Base-by-base conservation (phyloP, 2,797 vertebrate genomes). In the Myotis daubentonii region DNA sequence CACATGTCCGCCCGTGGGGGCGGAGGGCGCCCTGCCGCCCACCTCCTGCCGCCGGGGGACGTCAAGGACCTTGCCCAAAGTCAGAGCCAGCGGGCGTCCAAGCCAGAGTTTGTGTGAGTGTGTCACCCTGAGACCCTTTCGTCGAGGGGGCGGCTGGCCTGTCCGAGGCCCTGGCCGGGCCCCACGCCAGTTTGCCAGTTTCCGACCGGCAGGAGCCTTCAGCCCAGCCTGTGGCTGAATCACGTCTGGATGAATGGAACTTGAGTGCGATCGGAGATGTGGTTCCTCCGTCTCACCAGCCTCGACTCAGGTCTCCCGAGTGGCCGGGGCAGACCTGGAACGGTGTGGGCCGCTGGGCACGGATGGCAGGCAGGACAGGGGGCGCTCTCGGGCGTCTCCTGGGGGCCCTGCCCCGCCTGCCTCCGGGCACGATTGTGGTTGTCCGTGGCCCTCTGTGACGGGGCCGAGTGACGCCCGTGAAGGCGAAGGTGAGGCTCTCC, bases 211-310 rank as follows among this genome's bases (percentile, higher is more conserved):
- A 76, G 38, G 55, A 51, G 23, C 25, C 41, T 62, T 91, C 6
- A 9, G 70, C 75, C 71, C 49, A 55, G 81, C 36, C 49, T 6
- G 74, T 87, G 75, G 91, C 78, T 74, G 84, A 81, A 78, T 72
- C 76, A 71, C 90, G 41, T 81, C n/a, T 51, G 66, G 72, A 49
- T 81, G 92, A 87, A 93, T 95, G 89, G 91, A 72, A 51, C 76
- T 78, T 38, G 76, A 70, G 62, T 91, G 49, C 68, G 38, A 36
- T 60, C 17, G 53, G 51, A 81, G 81, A 8, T 17, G 33, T 5
- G 23, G 25, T 74, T 94, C 57, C 44, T 85, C 15, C 9, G 80
- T n/a, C 41, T 83, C 51, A 8, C 22, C 65, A 30, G 87, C 72
- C 62, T 20, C 11, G 1, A 30, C 66, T 57, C 25, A 16, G 3